Evolutionary conservation across 2,888 invertebrate species (phyloP).

Genomic region (Eilema sororculum): DNA sequence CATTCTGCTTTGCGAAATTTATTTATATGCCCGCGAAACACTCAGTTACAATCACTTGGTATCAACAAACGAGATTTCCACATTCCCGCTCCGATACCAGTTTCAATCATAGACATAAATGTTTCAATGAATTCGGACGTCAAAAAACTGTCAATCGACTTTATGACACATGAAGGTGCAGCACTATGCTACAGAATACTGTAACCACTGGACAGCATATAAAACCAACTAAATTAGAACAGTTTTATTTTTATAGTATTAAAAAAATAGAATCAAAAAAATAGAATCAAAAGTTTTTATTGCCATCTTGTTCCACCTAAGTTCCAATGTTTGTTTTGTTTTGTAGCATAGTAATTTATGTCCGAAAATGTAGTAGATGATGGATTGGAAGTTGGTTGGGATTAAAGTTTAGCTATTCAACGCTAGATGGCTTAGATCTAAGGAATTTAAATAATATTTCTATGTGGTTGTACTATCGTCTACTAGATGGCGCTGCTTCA

Average conservation of each 20-base stretch:
- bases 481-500: slow-evolving; percentile 28
- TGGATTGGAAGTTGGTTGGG: not conserved
- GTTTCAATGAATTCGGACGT: slow-evolving; percentile 62
- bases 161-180: slow-evolving; percentile 28
- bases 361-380: too few relatives aligned
- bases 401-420: slow-evolving; percentile 41
- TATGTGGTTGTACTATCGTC: slow-evolving; percentile 23
- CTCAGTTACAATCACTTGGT: slow-evolving; percentile 81
- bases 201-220: not conserved
- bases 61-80: slow-evolving; percentile 82
- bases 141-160: slow-evolving; percentile 56
- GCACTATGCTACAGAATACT: slow-evolving; percentile 7
- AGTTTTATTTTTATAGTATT: slow-evolving; percentile 22
- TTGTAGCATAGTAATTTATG: too few relatives aligned
- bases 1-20: slow-evolving; percentile 80
- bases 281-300: not conserved
- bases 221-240: not conserved
- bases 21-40: slow-evolving; percentile 79
- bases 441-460: not conserved
- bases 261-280: too few relatives aligned
- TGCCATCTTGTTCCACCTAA: not conserved
- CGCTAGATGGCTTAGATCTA: slow-evolving; percentile 52
- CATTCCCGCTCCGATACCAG: slow-evolving; percentile 79
- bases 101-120: too few relatives aligned
- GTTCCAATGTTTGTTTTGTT: too few relatives aligned